phyloP scores from a whole-genome alignment of 2,888 invertebrate species.

The Caenorhabditis auriculariae region DNA sequence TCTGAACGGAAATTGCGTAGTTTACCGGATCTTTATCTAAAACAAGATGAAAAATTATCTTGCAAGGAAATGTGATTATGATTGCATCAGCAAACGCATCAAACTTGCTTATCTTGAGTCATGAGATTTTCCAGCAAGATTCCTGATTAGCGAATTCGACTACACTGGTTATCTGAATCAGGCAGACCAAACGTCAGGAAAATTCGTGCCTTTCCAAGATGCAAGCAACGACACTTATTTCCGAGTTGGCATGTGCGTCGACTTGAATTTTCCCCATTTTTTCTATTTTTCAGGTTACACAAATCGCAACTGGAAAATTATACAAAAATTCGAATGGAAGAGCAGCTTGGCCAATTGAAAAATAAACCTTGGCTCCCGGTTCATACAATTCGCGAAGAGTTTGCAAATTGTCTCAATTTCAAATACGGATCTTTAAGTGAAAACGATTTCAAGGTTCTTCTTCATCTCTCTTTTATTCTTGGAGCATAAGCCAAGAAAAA shows the following conservation, averaged over 20 bases:
- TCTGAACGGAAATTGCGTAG: too few species aligned
- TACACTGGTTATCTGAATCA: constrained; percentile 25
- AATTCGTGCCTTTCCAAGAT: constrained; percentile 42
- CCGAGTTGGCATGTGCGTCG: constrained; percentile 36
- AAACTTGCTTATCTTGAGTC: neutral
- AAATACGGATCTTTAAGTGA: constrained; percentile 38
- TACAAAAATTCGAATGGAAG: constrained; percentile 32
- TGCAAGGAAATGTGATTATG: too few species aligned
- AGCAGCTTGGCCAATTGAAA: constrained; percentile 37
- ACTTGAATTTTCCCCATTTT: neutral
- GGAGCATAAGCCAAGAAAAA: too few species aligned
- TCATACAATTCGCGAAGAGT: constrained; percentile 41
- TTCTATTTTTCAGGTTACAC: constrained; percentile 23
- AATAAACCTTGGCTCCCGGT: constrained; percentile 48
- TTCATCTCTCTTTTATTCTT: too few species aligned
- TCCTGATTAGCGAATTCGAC: constrained; percentile 32
- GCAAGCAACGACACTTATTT: constrained; percentile 42
- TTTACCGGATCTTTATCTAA: too few species aligned
- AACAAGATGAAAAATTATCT: too few species aligned
- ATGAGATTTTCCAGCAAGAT: constrained; percentile 24
- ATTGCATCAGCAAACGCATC: neutral
- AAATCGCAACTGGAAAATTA: constrained; percentile 32
- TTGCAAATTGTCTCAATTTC: constrained; percentile 39
- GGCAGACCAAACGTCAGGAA: constrained; percentile 29
- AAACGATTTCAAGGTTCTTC: constrained; percentile 41